A percentile compares a stretch with the other conserved stretches of the same genome.
Conservation (phyloP, 2,797 vertebrate genomes). For the Halcyon chelicuti region DNA sequence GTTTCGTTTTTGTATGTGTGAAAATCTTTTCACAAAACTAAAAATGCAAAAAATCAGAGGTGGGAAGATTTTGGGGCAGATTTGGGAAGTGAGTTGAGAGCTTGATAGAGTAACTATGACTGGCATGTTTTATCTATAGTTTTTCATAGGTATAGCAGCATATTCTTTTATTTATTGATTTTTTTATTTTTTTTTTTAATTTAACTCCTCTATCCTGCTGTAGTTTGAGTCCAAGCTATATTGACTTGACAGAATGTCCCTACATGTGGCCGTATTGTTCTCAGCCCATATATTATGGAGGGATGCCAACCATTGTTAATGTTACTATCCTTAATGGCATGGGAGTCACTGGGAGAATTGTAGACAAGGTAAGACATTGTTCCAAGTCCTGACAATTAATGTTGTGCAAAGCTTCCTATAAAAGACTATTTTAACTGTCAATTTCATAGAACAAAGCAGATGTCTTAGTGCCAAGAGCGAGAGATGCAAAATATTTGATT, state of each 20-base stretch:
- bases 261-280: conserved; percentile 99
- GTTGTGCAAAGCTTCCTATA: neutral
- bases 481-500: neutral
- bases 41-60: fast-evolving
- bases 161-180: neutral
- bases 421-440: neutral
- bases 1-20: neutral
- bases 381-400: neutral
- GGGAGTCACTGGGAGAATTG: conserved; percentile 95
- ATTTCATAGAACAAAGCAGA: neutral
- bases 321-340: conserved; percentile 98
- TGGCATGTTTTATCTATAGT: neutral
- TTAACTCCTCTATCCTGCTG: neutral
- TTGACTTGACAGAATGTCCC: conserved; percentile 95
- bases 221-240: conserved; percentile 97
- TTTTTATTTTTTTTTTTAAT: neutral
- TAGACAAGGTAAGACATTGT: conserved; percentile 89
- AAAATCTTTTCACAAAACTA: neutral
- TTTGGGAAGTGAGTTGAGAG: neutral
- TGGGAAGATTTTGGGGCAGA: neutral
- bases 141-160: fast-evolving
- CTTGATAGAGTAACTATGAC: neutral
- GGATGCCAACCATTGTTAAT: conserved; percentile 97
- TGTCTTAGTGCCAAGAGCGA: neutral
- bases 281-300: conserved; percentile 98